Evolutionary conservation across 2,113 vertebrate species (phyloP), one percentile per base, ranked within the genome.

Genomic region (Indri indri): DNA sequence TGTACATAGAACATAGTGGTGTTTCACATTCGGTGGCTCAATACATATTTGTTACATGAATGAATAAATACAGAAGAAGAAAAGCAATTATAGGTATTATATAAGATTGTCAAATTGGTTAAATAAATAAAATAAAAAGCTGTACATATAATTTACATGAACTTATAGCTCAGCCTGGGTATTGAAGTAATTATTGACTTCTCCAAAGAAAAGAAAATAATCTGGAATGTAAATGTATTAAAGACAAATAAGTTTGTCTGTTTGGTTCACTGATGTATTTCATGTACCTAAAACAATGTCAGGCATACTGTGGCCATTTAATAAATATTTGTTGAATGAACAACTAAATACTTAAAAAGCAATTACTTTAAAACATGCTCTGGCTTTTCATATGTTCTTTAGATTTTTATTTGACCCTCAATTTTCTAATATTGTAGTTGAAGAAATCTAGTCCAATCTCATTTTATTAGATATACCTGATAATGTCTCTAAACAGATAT

Each of bases 111-210:
- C 65, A 90, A 80, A 73, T 57, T 76, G 40, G 27, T 81, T 13
- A 96, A 85, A 84, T 74, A 81, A 96, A 90, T 73, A 94, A 85
- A 93, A 74, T 14, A 11, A 81, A 90, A 80, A 76, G 27, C 30
- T 90, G 54, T 10, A 83, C 16, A 74, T 52, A 17, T 42, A 73
- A 85, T 81, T 88, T 77, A 77, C 0, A 86, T 66, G 40, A 96
- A 77, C 16, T 92, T 92, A 88, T 2, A 74, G 57, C 6, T 93
- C 37, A 40, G 30, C 2, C 22, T 57, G 10, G n/a, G 42, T 91
- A 94, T 23, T 82, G 9, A 94, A 97, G 82, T 86, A 95, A 40
- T 88, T 88, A 85, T 12, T 94, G 54, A 92, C 45, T 93, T 94
- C n/a, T 95, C 61, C n/a, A 81, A 81, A 83, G 27, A 87, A 76